Evolutionary conservation across 2,113 vertebrate species (phyloP).

Genomic region (Cyphomyrus plagiostoma): DNA sequence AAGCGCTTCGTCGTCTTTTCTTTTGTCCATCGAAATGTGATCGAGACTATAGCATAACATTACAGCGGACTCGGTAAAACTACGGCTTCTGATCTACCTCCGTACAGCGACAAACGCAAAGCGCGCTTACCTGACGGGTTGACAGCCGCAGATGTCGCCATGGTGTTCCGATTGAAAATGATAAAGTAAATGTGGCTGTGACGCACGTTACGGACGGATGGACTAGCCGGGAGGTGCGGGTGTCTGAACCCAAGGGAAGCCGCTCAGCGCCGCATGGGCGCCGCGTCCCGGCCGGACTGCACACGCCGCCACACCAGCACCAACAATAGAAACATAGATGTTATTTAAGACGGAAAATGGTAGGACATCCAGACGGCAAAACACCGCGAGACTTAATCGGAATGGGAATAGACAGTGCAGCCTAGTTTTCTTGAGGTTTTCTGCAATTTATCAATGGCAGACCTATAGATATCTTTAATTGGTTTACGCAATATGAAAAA

Average conservation of each 20-base stretch:
- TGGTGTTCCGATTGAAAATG: slow-evolving; percentile 54
- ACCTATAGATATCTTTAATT: neutral
- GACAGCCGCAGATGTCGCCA: slow-evolving; percentile 86
- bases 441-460: neutral
- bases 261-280: slow-evolving; percentile 23
- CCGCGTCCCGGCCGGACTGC: neutral
- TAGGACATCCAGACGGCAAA: slow-evolving; percentile 60
- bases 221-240: slow-evolving; percentile 31
- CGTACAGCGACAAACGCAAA: neutral
- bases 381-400: slow-evolving; percentile 70
- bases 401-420: neutral
- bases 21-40: slow-evolving; percentile 2
- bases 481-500: neutral
- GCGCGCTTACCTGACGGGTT: slow-evolving; percentile 81
- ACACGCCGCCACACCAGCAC: neutral
- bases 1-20: neutral
- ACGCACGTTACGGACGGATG: slow-evolving; percentile 45
- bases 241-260: slow-evolving; percentile 38
- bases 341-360: slow-evolving; percentile 40
- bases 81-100: too few relatives aligned
- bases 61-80: neutral
- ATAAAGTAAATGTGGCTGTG: slow-evolving; percentile 40
- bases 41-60: neutral
- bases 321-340: slow-evolving; percentile 17
- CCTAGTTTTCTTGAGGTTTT: neutral